phyloP scores from a whole-genome alignment of 2,113 vertebrate genomes.

The Hippocampus abdominalis region DNA sequence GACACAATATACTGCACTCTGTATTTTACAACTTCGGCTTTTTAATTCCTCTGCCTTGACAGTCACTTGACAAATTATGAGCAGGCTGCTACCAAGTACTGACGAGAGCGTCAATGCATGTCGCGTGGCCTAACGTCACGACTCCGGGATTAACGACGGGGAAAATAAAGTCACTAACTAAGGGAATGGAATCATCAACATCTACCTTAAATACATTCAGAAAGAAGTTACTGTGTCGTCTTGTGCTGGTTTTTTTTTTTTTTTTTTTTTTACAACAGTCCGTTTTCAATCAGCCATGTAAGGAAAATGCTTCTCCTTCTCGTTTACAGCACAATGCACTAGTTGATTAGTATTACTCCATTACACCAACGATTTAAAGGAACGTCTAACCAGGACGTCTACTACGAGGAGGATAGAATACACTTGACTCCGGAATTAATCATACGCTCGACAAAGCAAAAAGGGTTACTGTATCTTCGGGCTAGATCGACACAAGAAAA shows the following conservation, averaged over 20 bases:
- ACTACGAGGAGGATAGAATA: background rate
- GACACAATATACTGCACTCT: conserved; percentile 17
- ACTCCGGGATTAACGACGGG: conserved; percentile 26
- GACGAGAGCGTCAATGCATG: conserved; percentile 31
- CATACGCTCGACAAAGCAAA: background rate
- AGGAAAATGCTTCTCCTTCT: conserved; percentile 74
- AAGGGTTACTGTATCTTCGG: background rate
- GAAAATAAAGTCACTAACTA: conserved; percentile 43
- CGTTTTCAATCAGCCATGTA: conserved; percentile 84
- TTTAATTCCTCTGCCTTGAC: conserved; percentile 14
- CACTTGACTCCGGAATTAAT: background rate
- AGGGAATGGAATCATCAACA: conserved; percentile 64
- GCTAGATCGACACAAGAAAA: background rate
- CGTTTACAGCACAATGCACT: conserved; percentile 74
- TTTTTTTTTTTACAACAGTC: conserved; percentile 74
- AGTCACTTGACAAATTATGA: conserved; percentile 28
- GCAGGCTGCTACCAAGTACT: conserved; percentile 50
- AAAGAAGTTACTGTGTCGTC: conserved; percentile 75
- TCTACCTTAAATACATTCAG: conserved; percentile 80
- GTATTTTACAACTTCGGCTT: background rate
- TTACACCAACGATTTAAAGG: conserved; percentile 70
- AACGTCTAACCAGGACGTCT: conserved; percentile 56
- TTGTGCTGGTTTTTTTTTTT: conserved; percentile 77
- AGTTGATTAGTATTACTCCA: conserved; percentile 58
- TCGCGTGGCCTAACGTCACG: conserved; percentile 28